Base-by-base conservation (phyloP, 2,888 invertebrate species). In the Stomorhina lunata region DNA sequence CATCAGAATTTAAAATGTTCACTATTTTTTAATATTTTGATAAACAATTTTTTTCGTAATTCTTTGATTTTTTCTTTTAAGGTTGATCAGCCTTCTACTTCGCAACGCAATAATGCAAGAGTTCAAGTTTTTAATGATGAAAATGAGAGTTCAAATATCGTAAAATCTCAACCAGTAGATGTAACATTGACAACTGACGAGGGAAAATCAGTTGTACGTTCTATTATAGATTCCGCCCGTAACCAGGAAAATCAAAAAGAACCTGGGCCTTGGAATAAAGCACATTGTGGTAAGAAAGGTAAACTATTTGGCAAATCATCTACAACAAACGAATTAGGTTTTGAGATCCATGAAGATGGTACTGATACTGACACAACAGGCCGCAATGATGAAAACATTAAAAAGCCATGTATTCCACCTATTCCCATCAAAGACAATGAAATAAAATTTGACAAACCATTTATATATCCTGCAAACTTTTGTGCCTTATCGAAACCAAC, bases 161-260 rank as follows among this genome's bases (percentile, higher is more conserved):
- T 75, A 1, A 10, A 29, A 15, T 59, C 61, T 32, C 5, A 73
- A 2, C 27, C 65, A 5, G 2, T 53, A 5, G 53, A 63, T 4
- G 25, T 81, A 5, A 57, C 40, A 0, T 37, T 55, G 2, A 12
- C 37, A 15, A 15, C 68, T 5, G 86, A 85, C 1, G 79, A 55
- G 2, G 55, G 29, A 0, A 86, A 84, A 65, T 87, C 90, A 0
- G 88, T 88, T 4, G 85, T 90, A 1, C 87, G 89, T 48, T 94
- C 93, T 85, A 93, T 94, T 85, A 90, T 94, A 75, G 92, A 92
- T 82, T 92, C 92, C 32, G 92, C 93, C 15, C 92, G 93, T 9
- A 91, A 93, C 77, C 92, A 95, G 88, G 96, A 96, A 90, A 96
- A 96, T 89, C 92, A 93, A 2, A 92, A 94, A 83, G 94, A 95